Base-by-base conservation (phyloP, 2,888 invertebrate species). In the Amitus sp. region DNA sequence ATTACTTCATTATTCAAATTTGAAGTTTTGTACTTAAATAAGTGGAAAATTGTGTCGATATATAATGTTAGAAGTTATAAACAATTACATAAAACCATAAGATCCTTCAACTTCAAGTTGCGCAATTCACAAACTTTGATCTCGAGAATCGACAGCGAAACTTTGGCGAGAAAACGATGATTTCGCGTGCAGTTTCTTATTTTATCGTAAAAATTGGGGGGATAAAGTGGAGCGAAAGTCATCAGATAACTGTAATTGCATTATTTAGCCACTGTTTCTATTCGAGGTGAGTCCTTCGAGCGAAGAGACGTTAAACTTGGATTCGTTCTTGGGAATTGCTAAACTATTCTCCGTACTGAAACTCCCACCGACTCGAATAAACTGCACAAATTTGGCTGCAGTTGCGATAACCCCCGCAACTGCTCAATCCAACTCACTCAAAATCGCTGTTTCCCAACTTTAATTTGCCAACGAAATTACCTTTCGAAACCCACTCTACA, bases 341-440 rank as follows among this genome's bases (percentile, higher is more conserved):
- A 55, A 63, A 63, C 59, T 63, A 63, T 63, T 63, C 63, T 63
- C 63, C 63, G 59, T 63, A 63, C 63, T 55, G 52, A 63, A 63
- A 63, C 59, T 59, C 51, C 59, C 59, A 59, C 52, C 48, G 59
- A 63, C 63, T 63, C 52, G 52, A 59, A 59, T 55, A 63, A 63
- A 63, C 59, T 63, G 52, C 63, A 63, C 59, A 63, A 52, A 63
- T 52, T 63, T 58, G 63, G 55, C 55, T 59, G 55, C 52, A 40
- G 55, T 55, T 52, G 63, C 52, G 55, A 59, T 59, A 56, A 63
- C 63, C n/a, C n/a, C n/a, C n/a, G 63, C 52, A 59, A 63, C 59
- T 56, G 47, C 43, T 46, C 52, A 52, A 52, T 63, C 59, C 53
- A 55, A 56, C 49, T 63, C 57, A 15, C 37, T 57, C 59, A 55